These are phyloP conservation scores for Ammospiza caudacuta DNA, from an alignment of 2,113 vertebrate genomes.

Conservation along the genomic window DNA sequence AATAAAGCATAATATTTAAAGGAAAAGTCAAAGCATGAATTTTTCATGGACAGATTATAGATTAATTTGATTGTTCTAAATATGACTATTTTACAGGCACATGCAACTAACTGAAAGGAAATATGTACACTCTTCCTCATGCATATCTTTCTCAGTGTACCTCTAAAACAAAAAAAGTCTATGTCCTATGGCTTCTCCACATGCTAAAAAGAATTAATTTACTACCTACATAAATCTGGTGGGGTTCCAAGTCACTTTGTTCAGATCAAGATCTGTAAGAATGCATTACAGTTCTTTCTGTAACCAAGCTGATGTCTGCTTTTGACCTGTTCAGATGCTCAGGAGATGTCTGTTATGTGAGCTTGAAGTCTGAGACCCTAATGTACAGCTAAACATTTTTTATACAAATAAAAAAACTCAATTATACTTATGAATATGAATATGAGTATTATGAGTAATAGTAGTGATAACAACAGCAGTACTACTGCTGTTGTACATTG, in stretches of 20 bases:
- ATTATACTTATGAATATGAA: not conserved
- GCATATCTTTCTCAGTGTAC: not conserved
- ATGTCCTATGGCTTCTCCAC: not conserved
- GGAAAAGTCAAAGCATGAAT: constrained; percentile 34
- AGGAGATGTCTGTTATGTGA: not conserved
- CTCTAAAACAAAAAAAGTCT: not conserved
- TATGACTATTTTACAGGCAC: not conserved
- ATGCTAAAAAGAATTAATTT: not conserved
- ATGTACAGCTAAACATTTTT: not conserved
- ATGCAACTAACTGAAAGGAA: not conserved
- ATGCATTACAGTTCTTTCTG: not conserved
- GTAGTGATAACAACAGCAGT: not conserved
- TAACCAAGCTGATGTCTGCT: not conserved
- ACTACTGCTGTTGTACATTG: not conserved
- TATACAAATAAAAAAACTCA: not conserved
- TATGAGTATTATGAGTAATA: not conserved
- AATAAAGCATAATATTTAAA: constrained; percentile 6
- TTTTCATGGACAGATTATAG: not conserved
- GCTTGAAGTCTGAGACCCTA: not conserved
- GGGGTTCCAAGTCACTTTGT: not conserved
- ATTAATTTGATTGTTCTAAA: not conserved
- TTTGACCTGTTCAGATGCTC: not conserved
- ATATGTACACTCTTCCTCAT: not conserved
- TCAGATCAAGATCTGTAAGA: not conserved
- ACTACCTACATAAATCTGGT: not conserved